Base-by-base conservation (phyloP, 2,888 invertebrate species). In the Dolomedes plantarius region DNA sequence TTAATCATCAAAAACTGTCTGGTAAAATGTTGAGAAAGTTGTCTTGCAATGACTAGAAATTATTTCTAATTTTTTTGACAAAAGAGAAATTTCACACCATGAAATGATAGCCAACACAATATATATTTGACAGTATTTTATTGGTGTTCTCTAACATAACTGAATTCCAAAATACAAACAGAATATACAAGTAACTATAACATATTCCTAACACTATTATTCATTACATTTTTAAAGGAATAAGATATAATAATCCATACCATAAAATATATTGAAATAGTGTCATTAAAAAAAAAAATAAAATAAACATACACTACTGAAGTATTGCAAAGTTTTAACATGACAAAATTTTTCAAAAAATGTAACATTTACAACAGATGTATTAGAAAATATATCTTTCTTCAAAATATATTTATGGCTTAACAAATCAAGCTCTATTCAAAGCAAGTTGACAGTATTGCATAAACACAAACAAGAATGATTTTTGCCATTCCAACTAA, bases 371-470 rank as follows among this genome's bases (percentile, higher is more conserved):
- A 31, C 9, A 39, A 32, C n/a, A 41, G 16, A 64, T 32, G 39
- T 81, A 74, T 81, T 68, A 67, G 67, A 74, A 73, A 68, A 81
- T 74, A 74, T 74, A 74, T 32, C 46, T 74, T 62, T 27, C 11
- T 23, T 23, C 56, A 19, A 23, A 56, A 19, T 23, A 19, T 23
- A 23, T 23, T 56, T 39, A 81, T 29, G 27, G 32, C 41, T 81
- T 67, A 67, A 80, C 67, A 67, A 67, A 73, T 65, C 31, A 80
- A 80, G 73, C 73, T 80, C 73, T 28, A 62, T 64, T 36, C 23
- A 39, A 74, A 39, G 23, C 62, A 64, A 36, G 64, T 23, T 56
- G 19, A 56, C 19, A 56, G 16, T 46, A 46, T 9, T n/a, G n/a
- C n/a, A n/a, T 46, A 46, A 3, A 56, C 19, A 56, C 2, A 11